These are phyloP conservation scores for Hiodon tergisus DNA, from an alignment of 2,113 vertebrate species.

Conservation along the genomic window DNA sequence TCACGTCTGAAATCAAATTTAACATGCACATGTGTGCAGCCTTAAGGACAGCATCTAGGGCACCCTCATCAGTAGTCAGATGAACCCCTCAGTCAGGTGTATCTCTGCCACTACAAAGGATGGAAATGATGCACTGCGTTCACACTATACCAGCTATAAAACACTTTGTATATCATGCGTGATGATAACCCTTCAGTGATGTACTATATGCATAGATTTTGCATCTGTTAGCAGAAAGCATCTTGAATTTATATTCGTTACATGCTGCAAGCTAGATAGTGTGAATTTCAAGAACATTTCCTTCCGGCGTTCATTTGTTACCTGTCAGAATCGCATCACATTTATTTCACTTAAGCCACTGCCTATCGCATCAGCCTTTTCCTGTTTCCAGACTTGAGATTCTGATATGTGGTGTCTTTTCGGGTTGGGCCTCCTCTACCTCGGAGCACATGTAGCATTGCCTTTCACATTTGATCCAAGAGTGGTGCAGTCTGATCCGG, in stretches of 20 bases:
- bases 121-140: not conserved
- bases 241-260: not conserved
- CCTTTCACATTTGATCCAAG: slow-evolving; percentile 61
- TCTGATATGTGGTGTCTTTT: slow-evolving; percentile 51
- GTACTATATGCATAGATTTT: too few species aligned
- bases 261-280: slow-evolving; percentile 1
- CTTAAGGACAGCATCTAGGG: slow-evolving; percentile 52
- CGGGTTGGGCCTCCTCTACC: slow-evolving; percentile 42
- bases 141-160: too few species aligned
- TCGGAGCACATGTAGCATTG: slow-evolving; percentile 54
- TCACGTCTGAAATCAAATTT: slow-evolving; percentile 72
- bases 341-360: slow-evolving; percentile 51
- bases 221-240: too few species aligned
- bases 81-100: not conserved
- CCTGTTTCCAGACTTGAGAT: slow-evolving; percentile 38
- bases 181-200: too few species aligned
- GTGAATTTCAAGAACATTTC: slow-evolving; percentile 25
- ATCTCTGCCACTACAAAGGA: not conserved
- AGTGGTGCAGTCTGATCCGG: slow-evolving; percentile 22
- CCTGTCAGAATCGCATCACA: slow-evolving; percentile 45
- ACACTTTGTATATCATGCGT: too few species aligned
- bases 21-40: slow-evolving; percentile 66
- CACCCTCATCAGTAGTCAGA: slow-evolving; percentile 37
- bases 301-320: slow-evolving; percentile 21
- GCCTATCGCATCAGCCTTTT: slow-evolving; percentile 43